Evolutionary conservation across 2,888 invertebrate species (phyloP), one percentile per base, ranked within the genome.

Genomic region (Steinernema carpocapsae): DNA sequence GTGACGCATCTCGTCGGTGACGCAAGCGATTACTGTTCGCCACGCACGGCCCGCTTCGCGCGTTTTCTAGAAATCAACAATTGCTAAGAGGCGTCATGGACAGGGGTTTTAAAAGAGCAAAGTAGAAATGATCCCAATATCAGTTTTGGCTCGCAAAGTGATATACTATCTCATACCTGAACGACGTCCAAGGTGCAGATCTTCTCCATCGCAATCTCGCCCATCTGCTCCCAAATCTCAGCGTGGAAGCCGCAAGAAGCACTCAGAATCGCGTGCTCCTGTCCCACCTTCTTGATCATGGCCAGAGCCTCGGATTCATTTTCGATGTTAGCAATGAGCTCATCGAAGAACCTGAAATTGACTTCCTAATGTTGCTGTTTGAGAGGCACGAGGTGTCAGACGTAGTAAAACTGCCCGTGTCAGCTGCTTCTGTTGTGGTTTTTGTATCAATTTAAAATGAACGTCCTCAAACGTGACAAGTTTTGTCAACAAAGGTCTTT

Each of bases 321-420:
- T 70, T 86, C 86, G 17, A 83, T 78, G 26, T 75, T 79, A 1
- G 78, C 45, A 32, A 86, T 77, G 19, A 87, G 64, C 51, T 86
- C 86, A 52, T 86, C 86, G 76, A 86, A 82, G 76, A 86, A 86
- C 75, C 86, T 86, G 74, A 43, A n/a, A n/a, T n/a, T n/a, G n/a
- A n/a, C n/a, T n/a, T n/a, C n/a, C n/a, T n/a, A n/a, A n/a, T n/a
- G n/a, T n/a, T n/a, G n/a, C n/a, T n/a, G n/a, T n/a, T n/a, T n/a
- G n/a, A n/a, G n/a, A n/a, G n/a, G n/a, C n/a, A n/a, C n/a, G n/a
- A n/a, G n/a, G n/a, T n/a, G n/a, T n/a, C n/a, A n/a, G n/a, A n/a
- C n/a, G n/a, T n/a, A n/a, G n/a, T n/a, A n/a, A n/a, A n/a, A n/a
- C n/a, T n/a, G n/a, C n/a, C n/a, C n/a, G n/a, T n/a, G n/a, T n/a